phyloP scores from a whole-genome alignment of 1,140 invertebrate genomes.

The Papilio helenus region DNA sequence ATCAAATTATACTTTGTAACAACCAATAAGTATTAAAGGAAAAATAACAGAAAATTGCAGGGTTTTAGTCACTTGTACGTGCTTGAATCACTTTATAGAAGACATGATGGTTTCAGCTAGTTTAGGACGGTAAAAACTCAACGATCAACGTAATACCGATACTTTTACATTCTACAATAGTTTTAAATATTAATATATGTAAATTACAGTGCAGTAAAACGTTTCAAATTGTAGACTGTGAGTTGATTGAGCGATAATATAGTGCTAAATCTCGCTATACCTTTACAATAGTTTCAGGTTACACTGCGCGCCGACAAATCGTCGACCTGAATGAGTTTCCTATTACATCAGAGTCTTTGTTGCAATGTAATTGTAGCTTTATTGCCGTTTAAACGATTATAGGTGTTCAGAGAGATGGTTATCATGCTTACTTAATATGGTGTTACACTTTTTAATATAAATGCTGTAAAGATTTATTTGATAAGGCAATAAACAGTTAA shows the following conservation, averaged over 20 bases:
- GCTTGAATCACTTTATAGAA: background rate
- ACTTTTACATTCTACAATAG: background rate
- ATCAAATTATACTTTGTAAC: slow-evolving; percentile 5
- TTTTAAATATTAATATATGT: background rate
- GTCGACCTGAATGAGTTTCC: background rate
- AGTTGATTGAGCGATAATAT: slow-evolving; percentile 6
- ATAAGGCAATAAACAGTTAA: background rate
- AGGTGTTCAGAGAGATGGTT: background rate
- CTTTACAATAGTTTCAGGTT: slow-evolving; percentile 1
- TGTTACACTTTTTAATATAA: background rate
- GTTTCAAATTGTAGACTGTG: background rate
- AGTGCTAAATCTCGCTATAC: background rate
- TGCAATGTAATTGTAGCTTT: slow-evolving; percentile 9
- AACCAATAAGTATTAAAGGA: background rate
- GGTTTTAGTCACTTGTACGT: background rate
- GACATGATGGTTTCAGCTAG: too few relatives aligned
- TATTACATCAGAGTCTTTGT: slow-evolving; percentile 6
- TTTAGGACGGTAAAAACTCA: too few relatives aligned
- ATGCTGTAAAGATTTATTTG: background rate
- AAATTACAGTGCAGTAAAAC: background rate
- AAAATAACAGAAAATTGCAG: background rate
- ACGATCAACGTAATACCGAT: background rate
- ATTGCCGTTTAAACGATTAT: slow-evolving; percentile 22
- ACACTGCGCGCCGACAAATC: background rate
- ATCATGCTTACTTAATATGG: background rate